Percentiles rank a stretch among this genome's conserved stretches.
Conservation (phyloP, 2,113 vertebrate genomes). For the Xenus cinereus region DNA sequence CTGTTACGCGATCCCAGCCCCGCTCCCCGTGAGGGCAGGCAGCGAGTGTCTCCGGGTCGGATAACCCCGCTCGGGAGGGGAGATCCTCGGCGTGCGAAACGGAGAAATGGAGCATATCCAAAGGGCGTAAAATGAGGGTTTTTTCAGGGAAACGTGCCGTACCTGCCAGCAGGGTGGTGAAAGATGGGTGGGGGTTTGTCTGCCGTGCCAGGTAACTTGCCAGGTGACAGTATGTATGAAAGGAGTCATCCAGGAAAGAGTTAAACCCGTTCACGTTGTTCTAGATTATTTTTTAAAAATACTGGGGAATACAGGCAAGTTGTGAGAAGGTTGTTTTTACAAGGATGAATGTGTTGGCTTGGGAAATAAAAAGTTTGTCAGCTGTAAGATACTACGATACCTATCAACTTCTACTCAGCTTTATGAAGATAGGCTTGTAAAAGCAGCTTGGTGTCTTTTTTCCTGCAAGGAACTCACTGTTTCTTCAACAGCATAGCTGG, state of each 20-base stretch:
- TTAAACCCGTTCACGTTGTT: background rate
- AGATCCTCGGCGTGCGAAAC: background rate
- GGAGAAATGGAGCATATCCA: too few species aligned
- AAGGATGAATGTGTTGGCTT: background rate
- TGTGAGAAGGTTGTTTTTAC: background rate
- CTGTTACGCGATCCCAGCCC: background rate
- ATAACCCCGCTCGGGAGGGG: too few species aligned
- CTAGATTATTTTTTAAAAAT: background rate
- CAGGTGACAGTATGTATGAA: background rate
- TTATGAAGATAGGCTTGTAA: background rate
- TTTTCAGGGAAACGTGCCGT: background rate
- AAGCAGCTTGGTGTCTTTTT: background rate
- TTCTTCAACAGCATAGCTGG: background rate
- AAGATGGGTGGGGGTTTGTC: accelerated
- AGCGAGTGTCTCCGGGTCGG: background rate
- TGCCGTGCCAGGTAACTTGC: background rate
- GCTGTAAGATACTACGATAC: background rate
- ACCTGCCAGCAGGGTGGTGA: background rate
- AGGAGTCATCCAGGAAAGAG: background rate
- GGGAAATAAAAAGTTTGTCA: background rate
- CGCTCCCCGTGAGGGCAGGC: background rate
- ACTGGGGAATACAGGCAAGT: too few species aligned
- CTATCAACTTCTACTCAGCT: background rate
- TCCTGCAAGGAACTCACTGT: background rate
- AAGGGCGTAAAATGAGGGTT: accelerated